Conservation (phyloP, 2,113 vertebrate species). For the Nycticryphes semicollaris region DNA sequence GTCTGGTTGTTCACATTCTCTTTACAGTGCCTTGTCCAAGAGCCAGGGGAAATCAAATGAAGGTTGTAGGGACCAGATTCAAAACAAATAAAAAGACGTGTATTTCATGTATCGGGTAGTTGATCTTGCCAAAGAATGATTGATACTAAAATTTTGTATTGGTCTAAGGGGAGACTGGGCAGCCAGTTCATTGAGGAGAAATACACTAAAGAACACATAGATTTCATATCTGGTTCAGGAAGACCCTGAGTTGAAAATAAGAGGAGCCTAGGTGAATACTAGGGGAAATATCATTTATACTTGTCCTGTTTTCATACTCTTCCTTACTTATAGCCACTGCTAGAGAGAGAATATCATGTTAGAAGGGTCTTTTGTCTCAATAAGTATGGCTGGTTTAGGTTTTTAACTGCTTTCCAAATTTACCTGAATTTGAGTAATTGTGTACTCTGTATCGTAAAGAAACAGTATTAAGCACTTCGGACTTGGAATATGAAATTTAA, state of each 20-base stretch:
- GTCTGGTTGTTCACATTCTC: background rate
- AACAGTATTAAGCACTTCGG: background rate
- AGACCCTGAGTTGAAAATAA: background rate
- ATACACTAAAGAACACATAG: background rate
- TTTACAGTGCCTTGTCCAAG: background rate
- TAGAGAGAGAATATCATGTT: background rate
- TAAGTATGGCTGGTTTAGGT: background rate
- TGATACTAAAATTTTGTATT: background rate
- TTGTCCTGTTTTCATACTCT: background rate
- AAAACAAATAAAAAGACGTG: background rate
- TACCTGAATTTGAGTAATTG: background rate
- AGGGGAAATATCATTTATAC: background rate
- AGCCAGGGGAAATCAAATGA: constrained; percentile 35
- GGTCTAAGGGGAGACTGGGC: background rate
- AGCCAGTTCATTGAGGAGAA: background rate
- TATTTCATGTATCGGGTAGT: background rate
- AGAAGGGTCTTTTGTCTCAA: background rate
- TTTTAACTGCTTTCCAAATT: background rate
- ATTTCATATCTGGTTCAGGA: background rate
- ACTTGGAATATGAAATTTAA: background rate
- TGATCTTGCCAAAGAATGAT: background rate
- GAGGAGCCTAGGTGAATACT: background rate
- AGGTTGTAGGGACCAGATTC: background rate
- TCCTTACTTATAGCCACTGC: background rate
- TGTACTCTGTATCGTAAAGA: background rate